Evolutionary conservation across 2,888 invertebrate species (phyloP).

Genomic region (Ormyrus labotus): DNA sequence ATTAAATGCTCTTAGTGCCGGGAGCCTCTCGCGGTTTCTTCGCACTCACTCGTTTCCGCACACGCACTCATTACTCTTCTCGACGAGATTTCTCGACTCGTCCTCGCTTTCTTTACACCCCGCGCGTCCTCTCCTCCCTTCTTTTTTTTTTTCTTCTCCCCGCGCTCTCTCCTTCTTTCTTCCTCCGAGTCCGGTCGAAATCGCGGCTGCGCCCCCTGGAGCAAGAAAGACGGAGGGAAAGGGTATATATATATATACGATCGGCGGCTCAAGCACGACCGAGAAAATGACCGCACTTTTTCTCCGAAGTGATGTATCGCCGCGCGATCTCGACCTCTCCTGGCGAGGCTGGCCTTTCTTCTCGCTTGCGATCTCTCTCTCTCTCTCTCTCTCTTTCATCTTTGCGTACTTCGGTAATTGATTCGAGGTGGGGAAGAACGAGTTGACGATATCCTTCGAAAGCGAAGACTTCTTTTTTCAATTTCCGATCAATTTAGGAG

Average conservation of each 20-base stretch:
- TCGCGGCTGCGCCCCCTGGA: constrained; percentile 6
- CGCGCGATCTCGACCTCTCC: constrained; percentile 53
- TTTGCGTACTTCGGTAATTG: constrained; percentile 42
- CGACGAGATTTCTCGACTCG: constrained; percentile 52
- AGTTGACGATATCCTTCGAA: neutral
- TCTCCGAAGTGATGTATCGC: constrained; percentile 70
- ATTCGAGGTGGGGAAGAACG: constrained; percentile 2
- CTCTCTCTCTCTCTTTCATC: neutral
- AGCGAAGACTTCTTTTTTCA: constrained; percentile 31
- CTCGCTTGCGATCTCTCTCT: neutral
- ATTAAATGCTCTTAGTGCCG: constrained; percentile 73
- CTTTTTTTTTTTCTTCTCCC: constrained; percentile 19
- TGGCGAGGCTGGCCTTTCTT: neutral
- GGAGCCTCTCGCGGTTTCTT: constrained; percentile 61
- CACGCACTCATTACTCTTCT: constrained; percentile 48
- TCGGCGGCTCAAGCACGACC: constrained; percentile 65
- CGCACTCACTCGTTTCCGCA: constrained; percentile 43
- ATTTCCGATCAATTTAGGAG: constrained; percentile 33
- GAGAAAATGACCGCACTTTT: constrained; percentile 75
- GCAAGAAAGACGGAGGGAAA: constrained; percentile 39
- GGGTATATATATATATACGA: constrained; percentile 7
- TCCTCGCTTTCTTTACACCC: constrained; percentile 37
- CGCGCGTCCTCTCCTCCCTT: constrained; percentile 13
- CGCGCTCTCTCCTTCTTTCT: constrained; percentile 9
- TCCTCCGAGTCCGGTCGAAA: constrained; percentile 1